Percentiles rank a stretch among this genome's conserved stretches.
Evolutionary conservation across 2,113 vertebrate genomes (phyloP).

Genomic region (Chionomys nivalis): DNA sequence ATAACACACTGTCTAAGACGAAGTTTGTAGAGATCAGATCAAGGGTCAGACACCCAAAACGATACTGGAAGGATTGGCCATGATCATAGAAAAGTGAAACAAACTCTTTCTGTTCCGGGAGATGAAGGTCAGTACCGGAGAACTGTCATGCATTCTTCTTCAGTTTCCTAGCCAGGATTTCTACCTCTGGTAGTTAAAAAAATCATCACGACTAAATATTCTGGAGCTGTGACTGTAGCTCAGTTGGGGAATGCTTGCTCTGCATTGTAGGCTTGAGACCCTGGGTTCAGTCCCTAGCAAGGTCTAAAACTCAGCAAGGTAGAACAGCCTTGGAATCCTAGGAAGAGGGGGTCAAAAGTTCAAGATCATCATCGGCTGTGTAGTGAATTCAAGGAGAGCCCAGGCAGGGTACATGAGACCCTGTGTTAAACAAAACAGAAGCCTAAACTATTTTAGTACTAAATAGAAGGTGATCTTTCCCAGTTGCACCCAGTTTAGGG

Average conservation of each 20-base stretch:
- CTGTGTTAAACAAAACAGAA: not conserved
- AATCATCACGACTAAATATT: not conserved
- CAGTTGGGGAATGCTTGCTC: not conserved
- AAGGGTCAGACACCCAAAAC: not conserved
- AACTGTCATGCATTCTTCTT: not conserved
- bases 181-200: not conserved
- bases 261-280: not conserved
- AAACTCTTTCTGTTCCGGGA: not conserved
- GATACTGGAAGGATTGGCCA: not conserved
- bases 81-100: accelerated
- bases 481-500: not conserved
- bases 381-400: not conserved
- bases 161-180: not conserved
- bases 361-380: not conserved
- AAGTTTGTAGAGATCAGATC: not conserved
- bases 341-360: too few species aligned
- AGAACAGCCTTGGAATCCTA: not conserved
- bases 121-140: not conserved
- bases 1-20: not conserved
- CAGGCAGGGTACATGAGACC: too few species aligned
- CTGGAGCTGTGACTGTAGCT: not conserved
- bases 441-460: not conserved
- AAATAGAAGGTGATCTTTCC: not conserved
- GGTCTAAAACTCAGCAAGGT: not conserved
- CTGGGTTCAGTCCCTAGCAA: not conserved